Percentiles rank a stretch among this genome's conserved stretches.
These are phyloP conservation scores for Tipula vernalis DNA, from an alignment of 2,888 invertebrate species.

Conservation along the genomic window DNA sequence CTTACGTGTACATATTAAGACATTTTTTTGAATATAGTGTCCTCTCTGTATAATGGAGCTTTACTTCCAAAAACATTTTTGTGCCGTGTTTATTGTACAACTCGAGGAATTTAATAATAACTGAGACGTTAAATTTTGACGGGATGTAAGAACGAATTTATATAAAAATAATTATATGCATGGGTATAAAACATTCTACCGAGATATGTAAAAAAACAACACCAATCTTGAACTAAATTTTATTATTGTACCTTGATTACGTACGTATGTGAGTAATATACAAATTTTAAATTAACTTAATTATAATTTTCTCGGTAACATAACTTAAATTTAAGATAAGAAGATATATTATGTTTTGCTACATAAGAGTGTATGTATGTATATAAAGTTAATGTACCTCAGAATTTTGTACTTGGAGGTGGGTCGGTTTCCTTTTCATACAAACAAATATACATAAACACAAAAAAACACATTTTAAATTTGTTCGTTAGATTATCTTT, in stretches of 20 bases:
- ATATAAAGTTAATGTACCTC: not conserved
- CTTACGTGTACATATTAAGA: not conserved
- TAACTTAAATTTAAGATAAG: not conserved
- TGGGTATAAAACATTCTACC: too few relatives aligned
- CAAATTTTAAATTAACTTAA: not conserved
- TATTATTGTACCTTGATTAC: too few relatives aligned
- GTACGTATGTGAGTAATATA: not conserved
- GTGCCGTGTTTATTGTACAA: too few relatives aligned
- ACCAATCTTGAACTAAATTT: too few relatives aligned
- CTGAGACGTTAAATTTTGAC: too few relatives aligned
- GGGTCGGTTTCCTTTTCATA: not conserved
- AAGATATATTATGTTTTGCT: not conserved
- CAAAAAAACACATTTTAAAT: not conserved
- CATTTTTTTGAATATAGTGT: too few relatives aligned
- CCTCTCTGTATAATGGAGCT: too few relatives aligned
- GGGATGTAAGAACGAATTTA: too few relatives aligned
- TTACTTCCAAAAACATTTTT: too few relatives aligned
- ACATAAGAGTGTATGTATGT: not conserved
- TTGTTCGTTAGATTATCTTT: not conserved
- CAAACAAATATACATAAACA: not conserved
- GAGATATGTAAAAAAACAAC: not conserved
- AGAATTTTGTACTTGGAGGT: not conserved
- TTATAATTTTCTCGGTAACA: not conserved
- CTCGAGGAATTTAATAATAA: too few relatives aligned
- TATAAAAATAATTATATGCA: too few relatives aligned